These are phyloP conservation scores for Thamnophis elegans DNA, from an alignment of 2,797 vertebrate genomes.

Conservation along the genomic window DNA sequence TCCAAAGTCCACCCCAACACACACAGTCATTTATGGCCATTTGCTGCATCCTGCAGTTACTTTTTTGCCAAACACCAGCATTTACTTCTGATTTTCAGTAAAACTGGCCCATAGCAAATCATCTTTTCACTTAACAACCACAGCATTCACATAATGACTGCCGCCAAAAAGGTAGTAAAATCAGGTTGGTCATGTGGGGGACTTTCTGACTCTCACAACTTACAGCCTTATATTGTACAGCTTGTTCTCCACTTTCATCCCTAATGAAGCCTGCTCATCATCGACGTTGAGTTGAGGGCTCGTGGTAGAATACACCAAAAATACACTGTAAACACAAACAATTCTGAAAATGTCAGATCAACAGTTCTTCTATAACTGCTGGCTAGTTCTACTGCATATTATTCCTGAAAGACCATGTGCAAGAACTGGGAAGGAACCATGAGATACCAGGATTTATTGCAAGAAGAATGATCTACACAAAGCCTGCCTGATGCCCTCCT, in stretches of 20 bases:
- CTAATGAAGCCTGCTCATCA: neutral
- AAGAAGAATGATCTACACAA: neutral
- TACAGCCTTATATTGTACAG: neutral
- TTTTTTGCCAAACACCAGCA: neutral
- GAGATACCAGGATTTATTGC: neutral
- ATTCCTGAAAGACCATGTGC: neutral
- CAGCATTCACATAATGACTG: neutral
- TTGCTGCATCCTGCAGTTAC: neutral
- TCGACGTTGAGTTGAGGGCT: neutral
- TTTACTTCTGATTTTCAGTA: neutral
- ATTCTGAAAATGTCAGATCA: neutral
- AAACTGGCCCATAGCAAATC: neutral
- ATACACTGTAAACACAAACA: neutral
- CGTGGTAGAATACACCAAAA: neutral
- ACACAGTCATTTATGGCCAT: neutral
- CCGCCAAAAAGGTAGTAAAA: neutral
- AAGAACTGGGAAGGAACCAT: neutral
- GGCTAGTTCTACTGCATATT: neutral
- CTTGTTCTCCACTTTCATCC: neutral
- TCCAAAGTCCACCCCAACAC: neutral
- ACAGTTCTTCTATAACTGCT: neutral
- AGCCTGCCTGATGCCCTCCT: neutral
- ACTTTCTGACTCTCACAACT: neutral
- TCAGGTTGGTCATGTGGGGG: neutral
- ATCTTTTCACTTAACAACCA: neutral